Conservation (phyloP, 2,113 vertebrate species). For the Orycteropus afer region DNA sequence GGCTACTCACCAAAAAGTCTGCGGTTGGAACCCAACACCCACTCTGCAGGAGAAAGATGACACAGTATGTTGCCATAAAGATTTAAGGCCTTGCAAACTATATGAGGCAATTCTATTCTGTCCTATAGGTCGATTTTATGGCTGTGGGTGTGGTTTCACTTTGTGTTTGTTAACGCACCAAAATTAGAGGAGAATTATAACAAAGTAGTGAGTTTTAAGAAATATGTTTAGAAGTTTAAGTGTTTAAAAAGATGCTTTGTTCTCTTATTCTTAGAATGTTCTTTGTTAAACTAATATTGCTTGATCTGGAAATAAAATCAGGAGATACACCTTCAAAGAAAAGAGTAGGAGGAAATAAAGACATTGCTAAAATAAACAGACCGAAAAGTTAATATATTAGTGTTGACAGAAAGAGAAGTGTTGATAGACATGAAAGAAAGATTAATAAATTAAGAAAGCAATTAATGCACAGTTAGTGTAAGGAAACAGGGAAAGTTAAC, state of each 20-base stretch:
- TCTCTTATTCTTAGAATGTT: not conserved
- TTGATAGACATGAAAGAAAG: not conserved
- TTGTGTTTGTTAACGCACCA: not conserved
- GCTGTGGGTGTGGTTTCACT: no score
- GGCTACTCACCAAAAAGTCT: no score
- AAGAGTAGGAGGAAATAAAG: conserved; percentile 2
- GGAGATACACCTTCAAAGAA: not conserved
- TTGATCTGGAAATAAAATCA: not conserved
- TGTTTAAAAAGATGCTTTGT: not conserved
- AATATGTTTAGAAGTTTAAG: not conserved
- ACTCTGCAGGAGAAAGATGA: no score
- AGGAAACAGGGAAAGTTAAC: not conserved
- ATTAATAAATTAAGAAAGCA: not conserved
- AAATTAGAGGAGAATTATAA: not conserved
- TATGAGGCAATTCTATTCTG: no score
- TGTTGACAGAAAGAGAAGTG: not conserved
- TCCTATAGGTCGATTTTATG: no score
- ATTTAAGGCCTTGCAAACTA: no score
- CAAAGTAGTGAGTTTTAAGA: not conserved
- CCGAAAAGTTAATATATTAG: not conserved
- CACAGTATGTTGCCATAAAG: no score
- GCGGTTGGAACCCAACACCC: no score
- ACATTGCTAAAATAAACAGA: not conserved
- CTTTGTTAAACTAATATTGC: not conserved
- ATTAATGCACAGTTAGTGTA: not conserved